These are phyloP conservation scores for Gallinago nigripennis DNA, from an alignment of 2,797 vertebrate genomes.

Conservation along the genomic window DNA sequence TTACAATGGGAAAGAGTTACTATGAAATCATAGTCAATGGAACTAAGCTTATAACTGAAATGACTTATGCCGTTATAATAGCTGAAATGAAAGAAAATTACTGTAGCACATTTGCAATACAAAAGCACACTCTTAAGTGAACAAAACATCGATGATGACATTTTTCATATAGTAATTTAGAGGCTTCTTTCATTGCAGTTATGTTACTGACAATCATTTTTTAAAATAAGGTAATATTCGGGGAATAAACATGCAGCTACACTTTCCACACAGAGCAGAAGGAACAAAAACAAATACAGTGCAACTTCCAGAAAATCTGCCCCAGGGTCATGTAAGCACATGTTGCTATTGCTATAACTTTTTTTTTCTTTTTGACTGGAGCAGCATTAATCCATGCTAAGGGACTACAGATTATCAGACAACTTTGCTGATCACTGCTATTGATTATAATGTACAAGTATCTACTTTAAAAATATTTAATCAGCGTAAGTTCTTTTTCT, in stretches of 20 bases:
- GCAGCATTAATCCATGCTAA: not conserved
- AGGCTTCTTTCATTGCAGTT: fast-evolving
- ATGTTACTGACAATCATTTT: not conserved
- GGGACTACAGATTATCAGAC: not conserved
- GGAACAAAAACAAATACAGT: not conserved
- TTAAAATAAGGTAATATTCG: not conserved
- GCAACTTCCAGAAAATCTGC: not conserved
- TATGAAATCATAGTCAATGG: not conserved
- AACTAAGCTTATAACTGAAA: not conserved
- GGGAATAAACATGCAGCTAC: not conserved
- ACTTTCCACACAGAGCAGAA: not conserved
- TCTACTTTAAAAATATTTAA: not conserved
- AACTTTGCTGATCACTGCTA: not conserved
- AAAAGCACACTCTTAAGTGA: not conserved
- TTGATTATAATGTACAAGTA: not conserved
- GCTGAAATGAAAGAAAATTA: not conserved
- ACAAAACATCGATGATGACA: not conserved
- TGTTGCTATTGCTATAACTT: not conserved
- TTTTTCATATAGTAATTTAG: not conserved
- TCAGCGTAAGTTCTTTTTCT: not conserved
- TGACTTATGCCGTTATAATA: not conserved
- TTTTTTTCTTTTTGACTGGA: not conserved
- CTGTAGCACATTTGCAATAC: not conserved
- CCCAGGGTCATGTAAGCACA: not conserved
- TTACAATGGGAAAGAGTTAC: not conserved